Percentiles rank a stretch among this genome's conserved stretches.
phyloP scores from a whole-genome alignment of 2,888 invertebrate species.

The Chesias legatella region DNA sequence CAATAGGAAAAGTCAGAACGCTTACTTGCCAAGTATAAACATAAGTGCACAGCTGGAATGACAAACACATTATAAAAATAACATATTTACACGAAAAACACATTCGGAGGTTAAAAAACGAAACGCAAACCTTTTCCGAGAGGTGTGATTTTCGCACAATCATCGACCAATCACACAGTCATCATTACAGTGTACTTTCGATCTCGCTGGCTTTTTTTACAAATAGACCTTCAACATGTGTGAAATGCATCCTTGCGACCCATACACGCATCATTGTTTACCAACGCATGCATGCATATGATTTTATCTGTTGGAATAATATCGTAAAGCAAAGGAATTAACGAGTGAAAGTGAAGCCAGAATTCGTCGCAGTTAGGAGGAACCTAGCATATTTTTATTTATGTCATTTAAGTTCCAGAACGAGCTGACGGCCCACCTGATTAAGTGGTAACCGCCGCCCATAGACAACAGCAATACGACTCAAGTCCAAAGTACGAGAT shows the following conservation, averaged over 20 bases:
- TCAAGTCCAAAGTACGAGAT: too few species aligned
- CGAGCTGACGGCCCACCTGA: too few species aligned
- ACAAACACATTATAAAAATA: too few species aligned
- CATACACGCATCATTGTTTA: constrained; percentile 14
- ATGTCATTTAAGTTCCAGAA: too few species aligned
- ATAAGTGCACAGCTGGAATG: constrained; percentile 18
- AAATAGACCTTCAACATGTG: constrained; percentile 26
- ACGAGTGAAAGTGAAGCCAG: constrained; percentile 3
- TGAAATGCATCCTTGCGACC: constrained; percentile 23
- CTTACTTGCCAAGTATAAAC: constrained; percentile 15
- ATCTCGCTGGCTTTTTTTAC: constrained; percentile 18
- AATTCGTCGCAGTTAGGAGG: too few species aligned
- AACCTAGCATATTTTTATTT: too few species aligned
- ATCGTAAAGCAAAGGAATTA: too few species aligned
- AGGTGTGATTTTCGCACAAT: constrained; percentile 10
- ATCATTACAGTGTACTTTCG: constrained; percentile 16
- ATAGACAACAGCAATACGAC: too few species aligned
- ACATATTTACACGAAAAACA: neutral
- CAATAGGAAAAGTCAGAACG: constrained; percentile 23
- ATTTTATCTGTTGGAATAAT: constrained; percentile 1
- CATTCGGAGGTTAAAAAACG: too few species aligned
- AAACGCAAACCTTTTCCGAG: neutral
- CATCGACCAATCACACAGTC: constrained; percentile 14
- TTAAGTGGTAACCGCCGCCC: too few species aligned
- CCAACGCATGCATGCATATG: constrained; percentile 8